These are phyloP conservation scores for Mormyrops boulengeri DNA, from an alignment of 2,797 vertebrate species.

Conservation along the genomic window DNA sequence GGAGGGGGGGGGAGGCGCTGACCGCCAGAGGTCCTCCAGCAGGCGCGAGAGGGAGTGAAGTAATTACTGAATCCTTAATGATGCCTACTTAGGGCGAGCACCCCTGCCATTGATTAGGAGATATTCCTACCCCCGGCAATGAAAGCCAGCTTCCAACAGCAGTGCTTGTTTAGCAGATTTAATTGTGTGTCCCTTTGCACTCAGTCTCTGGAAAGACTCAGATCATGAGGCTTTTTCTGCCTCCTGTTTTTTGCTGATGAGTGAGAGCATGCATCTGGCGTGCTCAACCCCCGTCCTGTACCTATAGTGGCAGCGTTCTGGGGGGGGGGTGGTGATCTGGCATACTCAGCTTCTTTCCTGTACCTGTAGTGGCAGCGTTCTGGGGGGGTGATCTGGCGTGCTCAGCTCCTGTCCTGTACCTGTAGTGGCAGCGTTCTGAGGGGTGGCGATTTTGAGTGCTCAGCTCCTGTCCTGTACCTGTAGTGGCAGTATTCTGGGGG, in stretches of 20 bases:
- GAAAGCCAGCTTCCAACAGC: conserved; percentile 63
- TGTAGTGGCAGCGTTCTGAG: background rate
- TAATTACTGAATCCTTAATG: conserved; percentile 88
- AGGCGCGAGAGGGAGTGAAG: conserved; percentile 67
- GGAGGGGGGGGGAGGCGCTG: conserved; percentile 17
- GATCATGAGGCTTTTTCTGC: background rate
- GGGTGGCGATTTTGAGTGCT: background rate
- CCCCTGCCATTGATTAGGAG: conserved; percentile 77
- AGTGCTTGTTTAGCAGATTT: conserved; percentile 68
- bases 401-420: background rate
- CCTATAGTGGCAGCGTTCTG: background rate
- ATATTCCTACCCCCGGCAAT: conserved; percentile 68
- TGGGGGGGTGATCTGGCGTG: background rate
- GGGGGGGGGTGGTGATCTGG: background rate
- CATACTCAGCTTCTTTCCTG: background rate
- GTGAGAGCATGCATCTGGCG: background rate
- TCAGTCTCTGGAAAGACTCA: background rate
- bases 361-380: too few relatives aligned
- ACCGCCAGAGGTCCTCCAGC: conserved; percentile 49
- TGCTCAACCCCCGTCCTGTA: too few relatives aligned
- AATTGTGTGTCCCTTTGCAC: conserved; percentile 60
- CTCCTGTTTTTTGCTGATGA: background rate
- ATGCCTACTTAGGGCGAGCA: conserved; percentile 69
- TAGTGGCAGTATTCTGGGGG: background rate
- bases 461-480: background rate